These are phyloP conservation scores for Mesocricetus auratus DNA, from an alignment of 2,113 vertebrate species.

Conservation along the genomic window DNA sequence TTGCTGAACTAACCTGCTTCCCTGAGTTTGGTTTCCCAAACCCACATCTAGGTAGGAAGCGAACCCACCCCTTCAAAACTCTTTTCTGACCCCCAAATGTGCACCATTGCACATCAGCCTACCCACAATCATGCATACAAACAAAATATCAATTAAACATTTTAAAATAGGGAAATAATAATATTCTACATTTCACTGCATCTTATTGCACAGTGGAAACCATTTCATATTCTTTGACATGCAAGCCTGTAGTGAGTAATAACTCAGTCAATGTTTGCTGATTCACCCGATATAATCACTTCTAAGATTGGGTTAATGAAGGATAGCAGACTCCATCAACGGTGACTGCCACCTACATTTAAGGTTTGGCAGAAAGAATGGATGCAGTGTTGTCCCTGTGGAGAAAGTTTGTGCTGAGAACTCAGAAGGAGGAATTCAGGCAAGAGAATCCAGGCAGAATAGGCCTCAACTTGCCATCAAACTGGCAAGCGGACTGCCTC, in stretches of 20 bases:
- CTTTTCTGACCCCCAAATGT: background rate
- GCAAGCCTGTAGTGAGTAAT: background rate
- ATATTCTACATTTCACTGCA: background rate
- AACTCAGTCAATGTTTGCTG: background rate
- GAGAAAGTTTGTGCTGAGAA: background rate
- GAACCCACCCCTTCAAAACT: background rate
- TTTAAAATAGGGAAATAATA: background rate
- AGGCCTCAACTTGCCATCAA: too few relatives aligned
- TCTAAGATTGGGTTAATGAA: background rate
- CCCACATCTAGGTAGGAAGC: background rate
- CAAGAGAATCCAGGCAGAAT: background rate
- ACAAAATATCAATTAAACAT: background rate
- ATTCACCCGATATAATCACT: background rate
- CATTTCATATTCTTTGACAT: background rate
- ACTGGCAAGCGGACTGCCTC: background rate
- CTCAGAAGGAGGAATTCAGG: background rate
- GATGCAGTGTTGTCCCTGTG: background rate
- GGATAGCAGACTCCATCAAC: background rate
- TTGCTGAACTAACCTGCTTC: background rate
- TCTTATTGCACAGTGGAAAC: background rate
- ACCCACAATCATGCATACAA: background rate
- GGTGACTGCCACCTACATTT: background rate
- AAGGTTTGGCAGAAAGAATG: background rate
- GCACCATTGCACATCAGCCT: background rate
- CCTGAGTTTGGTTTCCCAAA: background rate